Base-by-base conservation (phyloP, 1,140 invertebrate genomes). In the Meloidogyne hapla region DNA sequence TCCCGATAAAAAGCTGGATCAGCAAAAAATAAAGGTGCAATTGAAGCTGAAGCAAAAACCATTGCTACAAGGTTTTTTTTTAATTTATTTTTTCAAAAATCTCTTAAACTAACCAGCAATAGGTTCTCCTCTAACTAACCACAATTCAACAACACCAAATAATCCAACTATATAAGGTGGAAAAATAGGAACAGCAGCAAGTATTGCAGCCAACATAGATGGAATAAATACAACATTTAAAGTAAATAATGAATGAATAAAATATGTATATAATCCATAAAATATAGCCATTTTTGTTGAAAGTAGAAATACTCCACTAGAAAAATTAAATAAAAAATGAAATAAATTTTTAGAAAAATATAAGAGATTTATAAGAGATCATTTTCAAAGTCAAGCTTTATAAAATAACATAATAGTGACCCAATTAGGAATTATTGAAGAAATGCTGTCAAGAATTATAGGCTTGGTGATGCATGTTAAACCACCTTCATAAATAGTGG, bases 251-350 rank as follows among this genome's bases (percentile, higher is more conserved):
- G 94, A 95, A 85, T 98, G 95, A 66, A 95, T 93, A 40, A 98
- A 91, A 94, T 95, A 98, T 0, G 96, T 98, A 91, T 95, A 99
- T 74, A 98, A 89, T 0, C 95, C 95, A 87, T 98, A 98, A 89
- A 99, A 99, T 0, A 93, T 90, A 4, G 94, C 93, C 91, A 98
- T 94, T 89, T 98, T 99, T 77, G 97, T 93, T 1, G 94, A 96
- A 0, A 95, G 94, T 63, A 93, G 91, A 85, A 98, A 94, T 3
- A 99, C 93, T 48, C 91, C 90, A 65, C 90, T 91, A n/a, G 56
- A 84, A 84, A 73, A 15, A 67, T 23, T 10, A 38, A 48, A 21
- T 48, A 42, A 69, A 71, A 23, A 74, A 75, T 33, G 1, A 8
- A n/a, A 67, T 5, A n/a, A 42, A 77, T 15, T 62, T 18, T 1